Conservation (phyloP, 2,113 vertebrate genomes). For the Labeo rohita region DNA sequence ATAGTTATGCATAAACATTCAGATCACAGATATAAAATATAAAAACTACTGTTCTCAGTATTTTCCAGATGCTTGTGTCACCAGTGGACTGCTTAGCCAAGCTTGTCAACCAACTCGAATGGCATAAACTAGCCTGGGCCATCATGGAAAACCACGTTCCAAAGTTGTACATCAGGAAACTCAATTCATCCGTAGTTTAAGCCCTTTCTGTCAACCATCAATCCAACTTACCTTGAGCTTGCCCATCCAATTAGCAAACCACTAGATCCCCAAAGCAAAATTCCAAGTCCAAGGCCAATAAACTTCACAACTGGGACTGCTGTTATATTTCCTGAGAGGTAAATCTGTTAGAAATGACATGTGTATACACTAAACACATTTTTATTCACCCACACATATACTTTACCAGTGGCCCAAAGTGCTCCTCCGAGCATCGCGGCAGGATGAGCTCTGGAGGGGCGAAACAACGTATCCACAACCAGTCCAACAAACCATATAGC, state of each 20-base stretch:
- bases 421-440: slow-evolving; percentile 88
- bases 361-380: not conserved
- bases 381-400: slow-evolving; percentile 7
- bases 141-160: not conserved
- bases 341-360: not conserved
- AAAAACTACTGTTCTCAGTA: not conserved
- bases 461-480: slow-evolving; percentile 78
- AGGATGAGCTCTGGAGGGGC: slow-evolving; percentile 84
- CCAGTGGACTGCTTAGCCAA: not conserved
- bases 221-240: slow-evolving; percentile 82
- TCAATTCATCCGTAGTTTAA: not conserved
- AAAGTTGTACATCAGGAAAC: not conserved
- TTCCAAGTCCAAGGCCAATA: slow-evolving; percentile 86
- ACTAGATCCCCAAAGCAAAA: slow-evolving; percentile 88
- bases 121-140: not conserved
- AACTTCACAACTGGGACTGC: slow-evolving; percentile 88
- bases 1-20: not conserved
- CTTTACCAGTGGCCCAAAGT: slow-evolving; percentile 88
- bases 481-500: slow-evolving; percentile 84
- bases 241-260: slow-evolving; percentile 89
- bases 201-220: not conserved
- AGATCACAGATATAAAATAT: not conserved
- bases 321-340: slow-evolving; percentile 80
- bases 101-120: not conserved
- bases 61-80: not conserved